Percentiles rank a stretch among this genome's conserved stretches.
Evolutionary conservation across 1,140 invertebrate species (phyloP).

Genomic region (Cyrtorhinus lividipennis): DNA sequence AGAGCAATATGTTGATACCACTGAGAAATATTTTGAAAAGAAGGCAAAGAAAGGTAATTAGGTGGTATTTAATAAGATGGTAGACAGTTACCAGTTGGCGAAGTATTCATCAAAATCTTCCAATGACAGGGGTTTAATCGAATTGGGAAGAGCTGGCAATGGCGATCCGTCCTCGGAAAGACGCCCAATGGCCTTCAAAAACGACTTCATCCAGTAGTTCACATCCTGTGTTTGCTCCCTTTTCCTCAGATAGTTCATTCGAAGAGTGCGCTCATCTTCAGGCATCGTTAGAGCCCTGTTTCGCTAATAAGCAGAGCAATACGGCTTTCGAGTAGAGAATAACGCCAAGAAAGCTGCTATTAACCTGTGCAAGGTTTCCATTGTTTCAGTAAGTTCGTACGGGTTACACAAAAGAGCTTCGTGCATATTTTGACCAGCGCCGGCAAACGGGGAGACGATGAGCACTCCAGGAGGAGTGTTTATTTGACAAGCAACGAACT

Average conservation of each 20-base stretch:
- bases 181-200: conserved; percentile 72
- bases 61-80: no score
- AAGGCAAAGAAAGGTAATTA: no score
- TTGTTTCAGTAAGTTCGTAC: conserved; percentile 73
- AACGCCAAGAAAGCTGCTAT: no score
- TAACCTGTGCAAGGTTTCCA: conserved; percentile 66
- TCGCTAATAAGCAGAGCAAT: conserved; percentile 15
- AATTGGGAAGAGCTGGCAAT: conserved; percentile 60
- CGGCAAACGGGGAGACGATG: conserved; percentile 79
- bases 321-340: background rate
- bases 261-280: conserved; percentile 65
- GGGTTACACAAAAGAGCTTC: conserved; percentile 80
- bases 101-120: conserved; percentile 79
- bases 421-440: conserved; percentile 82
- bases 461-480: conserved; percentile 72
- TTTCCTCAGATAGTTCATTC: conserved; percentile 70
- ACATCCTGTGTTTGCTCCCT: conserved; percentile 72
- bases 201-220: conserved; percentile 76
- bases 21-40: no score
- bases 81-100: no score
- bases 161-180: conserved; percentile 54
- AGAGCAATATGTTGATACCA: no score
- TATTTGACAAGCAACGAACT: conserved; percentile 84
- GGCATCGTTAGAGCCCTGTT: conserved; percentile 72
- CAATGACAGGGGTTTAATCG: conserved; percentile 68